Evolutionary conservation across 1,140 invertebrate species (phyloP).

Genomic region (Dendroctonus ponderosae): DNA sequence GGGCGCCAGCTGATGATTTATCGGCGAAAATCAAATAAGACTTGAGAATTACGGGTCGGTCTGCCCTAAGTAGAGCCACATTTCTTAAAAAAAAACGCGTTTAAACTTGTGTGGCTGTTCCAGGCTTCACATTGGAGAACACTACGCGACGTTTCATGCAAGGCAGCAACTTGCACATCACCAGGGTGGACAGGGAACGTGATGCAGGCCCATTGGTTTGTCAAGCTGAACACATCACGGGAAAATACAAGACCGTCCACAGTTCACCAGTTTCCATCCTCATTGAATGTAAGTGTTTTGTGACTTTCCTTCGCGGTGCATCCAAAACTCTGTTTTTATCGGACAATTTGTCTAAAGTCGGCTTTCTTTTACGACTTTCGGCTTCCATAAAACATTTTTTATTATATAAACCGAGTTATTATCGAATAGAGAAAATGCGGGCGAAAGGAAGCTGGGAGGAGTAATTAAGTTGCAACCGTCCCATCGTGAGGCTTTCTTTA

Average conservation of each 20-base stretch:
- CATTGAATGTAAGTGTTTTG: conserved; percentile 61
- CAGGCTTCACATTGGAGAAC: conserved; percentile 54
- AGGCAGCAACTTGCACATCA: conserved; percentile 58
- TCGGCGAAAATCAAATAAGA: conserved; percentile 5
- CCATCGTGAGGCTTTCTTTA: conserved; percentile 7
- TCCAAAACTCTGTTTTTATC: too few relatives aligned
- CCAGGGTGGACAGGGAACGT: conserved; percentile 55
- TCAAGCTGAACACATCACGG: conserved; percentile 57
- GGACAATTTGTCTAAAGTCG: too few relatives aligned
- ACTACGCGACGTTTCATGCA: conserved; percentile 59
- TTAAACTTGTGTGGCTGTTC: neutral
- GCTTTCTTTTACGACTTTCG: too few relatives aligned
- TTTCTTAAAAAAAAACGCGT: neutral
- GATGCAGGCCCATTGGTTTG: conserved; percentile 62
- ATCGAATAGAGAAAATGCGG: too few relatives aligned
- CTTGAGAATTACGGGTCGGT: neutral
- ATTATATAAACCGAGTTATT: too few relatives aligned
- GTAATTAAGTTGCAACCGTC: conserved; percentile 3
- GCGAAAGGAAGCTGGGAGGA: neutral
- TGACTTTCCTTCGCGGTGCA: neutral
- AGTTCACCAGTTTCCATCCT: conserved; percentile 58
- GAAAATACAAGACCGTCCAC: conserved; percentile 56
- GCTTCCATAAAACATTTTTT: too few relatives aligned
- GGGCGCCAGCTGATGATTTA: conserved; percentile 11
- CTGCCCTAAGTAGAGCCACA: neutral